Conservation (phyloP, 2,888 invertebrate species). For the Clusia tigrina region DNA sequence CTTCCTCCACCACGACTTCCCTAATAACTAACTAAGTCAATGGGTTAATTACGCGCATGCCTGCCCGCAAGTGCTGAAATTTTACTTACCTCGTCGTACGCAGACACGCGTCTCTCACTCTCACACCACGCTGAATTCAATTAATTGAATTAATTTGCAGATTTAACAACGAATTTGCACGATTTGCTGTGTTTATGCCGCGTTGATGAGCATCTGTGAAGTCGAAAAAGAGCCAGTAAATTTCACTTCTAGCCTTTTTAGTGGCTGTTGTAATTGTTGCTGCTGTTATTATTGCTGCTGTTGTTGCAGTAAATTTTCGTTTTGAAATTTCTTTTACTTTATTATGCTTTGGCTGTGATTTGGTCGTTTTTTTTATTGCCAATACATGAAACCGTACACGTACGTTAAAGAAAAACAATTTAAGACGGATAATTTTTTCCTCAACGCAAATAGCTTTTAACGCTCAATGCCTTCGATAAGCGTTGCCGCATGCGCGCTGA, state of each 20-base stretch:
- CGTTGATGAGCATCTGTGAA: neutral
- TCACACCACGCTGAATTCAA: slow-evolving; percentile 24
- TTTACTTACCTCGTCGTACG: neutral
- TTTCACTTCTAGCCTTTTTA: slow-evolving; percentile 41
- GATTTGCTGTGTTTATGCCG: slow-evolving; percentile 8
- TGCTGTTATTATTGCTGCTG: neutral
- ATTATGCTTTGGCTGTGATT: neutral
- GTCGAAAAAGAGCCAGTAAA: slow-evolving; percentile 31
- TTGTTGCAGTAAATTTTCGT: slow-evolving; percentile 11
- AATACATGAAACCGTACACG: neutral
- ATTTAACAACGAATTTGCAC: slow-evolving; percentile 34
- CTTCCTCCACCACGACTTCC: no score
- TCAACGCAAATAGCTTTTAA: slow-evolving; percentile 9
- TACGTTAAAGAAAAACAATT: neutral
- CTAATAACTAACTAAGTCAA: no score
- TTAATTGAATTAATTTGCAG: slow-evolving; percentile 41
- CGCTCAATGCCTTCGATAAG: slow-evolving; percentile 21
- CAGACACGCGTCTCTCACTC: slow-evolving; percentile 24
- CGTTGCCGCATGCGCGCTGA: slow-evolving; percentile 19
- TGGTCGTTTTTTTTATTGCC: neutral
- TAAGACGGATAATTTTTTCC: neutral
- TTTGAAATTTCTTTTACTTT: neutral
- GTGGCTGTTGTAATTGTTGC: neutral
- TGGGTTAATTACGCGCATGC: no score
- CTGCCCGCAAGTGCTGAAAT: no score